Evolutionary conservation across 2,113 vertebrate genomes (phyloP), one percentile per base, ranked within the genome.

Genomic region (Pelobates fuscus): DNA sequence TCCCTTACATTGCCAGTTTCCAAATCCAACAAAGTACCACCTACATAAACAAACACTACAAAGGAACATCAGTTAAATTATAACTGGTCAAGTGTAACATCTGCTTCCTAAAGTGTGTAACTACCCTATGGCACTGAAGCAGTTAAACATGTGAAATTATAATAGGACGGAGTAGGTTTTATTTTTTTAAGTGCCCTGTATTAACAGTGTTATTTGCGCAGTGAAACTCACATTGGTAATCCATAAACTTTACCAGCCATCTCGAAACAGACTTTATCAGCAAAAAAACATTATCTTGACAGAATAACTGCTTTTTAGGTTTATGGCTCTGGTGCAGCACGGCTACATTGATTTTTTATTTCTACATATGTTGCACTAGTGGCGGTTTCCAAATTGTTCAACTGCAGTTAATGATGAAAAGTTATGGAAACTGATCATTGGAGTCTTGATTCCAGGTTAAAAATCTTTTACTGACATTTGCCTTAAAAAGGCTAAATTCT

Each of bases 281-380:
- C 70, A 72, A 72, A 63, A 72, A 54, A 63, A 8, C 59, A 72
- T 72, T 72, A 72, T 72, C 60, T 72, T 62, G 70, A 72, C 70
- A 72, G 70, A 62, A 54, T 54, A 63, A 72, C 59, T 0, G 70
- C 58, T 43, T 72, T 72, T 72, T 72, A 72, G 59, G 70, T 72
- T 62, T 72, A 72, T 61, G 60, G 60, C 70, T 62, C 44, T 6
- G 25, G 58, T 37, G 41, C 59, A 55, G 59, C 24, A 72, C 44
- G 7, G 25, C 59, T 72, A 64, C 59, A 72, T 72, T 72, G 70
- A 72, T 72, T 72, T 72, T 62, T 72, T 72, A 71, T 71, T 71
- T 71, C 69, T 71, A 71, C 69, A 71, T 71, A 71, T 71, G 69
- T 71, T 71, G 69, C 58, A 71, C 69, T 46, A 71, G 69, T 62